A percentile compares a stretch with the other conserved stretches of the same genome.
phyloP scores from a whole-genome alignment of 2,113 vertebrate genomes.

The Gracilinanus agilis region DNA sequence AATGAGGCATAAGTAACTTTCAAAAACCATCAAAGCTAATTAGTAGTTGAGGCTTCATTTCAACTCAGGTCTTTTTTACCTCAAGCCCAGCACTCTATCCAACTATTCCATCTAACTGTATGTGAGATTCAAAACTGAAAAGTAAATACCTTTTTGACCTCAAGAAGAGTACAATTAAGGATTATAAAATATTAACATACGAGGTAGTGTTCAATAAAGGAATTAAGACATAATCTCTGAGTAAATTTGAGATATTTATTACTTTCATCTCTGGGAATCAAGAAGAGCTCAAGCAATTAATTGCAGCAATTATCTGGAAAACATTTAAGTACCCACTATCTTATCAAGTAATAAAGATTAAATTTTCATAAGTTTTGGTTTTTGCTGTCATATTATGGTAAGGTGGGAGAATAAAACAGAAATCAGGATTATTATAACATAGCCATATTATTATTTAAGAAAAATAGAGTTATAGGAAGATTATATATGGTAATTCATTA shows the following conservation, averaged over 20 bases:
- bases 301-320: too few species aligned
- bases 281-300: neutral
- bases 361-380: neutral
- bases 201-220: neutral
- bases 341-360: neutral
- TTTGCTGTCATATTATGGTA: neutral
- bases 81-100: neutral
- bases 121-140: neutral
- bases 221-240: neutral
- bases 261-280: neutral
- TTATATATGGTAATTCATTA: neutral
- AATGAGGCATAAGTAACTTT: neutral
- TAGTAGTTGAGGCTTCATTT: neutral
- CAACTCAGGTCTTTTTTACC: neutral
- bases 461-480: neutral
- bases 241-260: neutral
- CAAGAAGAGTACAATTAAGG: neutral
- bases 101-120: neutral
- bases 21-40: neutral
- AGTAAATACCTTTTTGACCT: neutral
- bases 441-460: neutral
- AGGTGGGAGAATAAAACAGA: neutral
- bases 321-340: neutral
- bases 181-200: neutral
- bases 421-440: neutral